Base-by-base conservation (phyloP, 1,140 invertebrate genomes). In the Schlechtendalia chinensis region DNA sequence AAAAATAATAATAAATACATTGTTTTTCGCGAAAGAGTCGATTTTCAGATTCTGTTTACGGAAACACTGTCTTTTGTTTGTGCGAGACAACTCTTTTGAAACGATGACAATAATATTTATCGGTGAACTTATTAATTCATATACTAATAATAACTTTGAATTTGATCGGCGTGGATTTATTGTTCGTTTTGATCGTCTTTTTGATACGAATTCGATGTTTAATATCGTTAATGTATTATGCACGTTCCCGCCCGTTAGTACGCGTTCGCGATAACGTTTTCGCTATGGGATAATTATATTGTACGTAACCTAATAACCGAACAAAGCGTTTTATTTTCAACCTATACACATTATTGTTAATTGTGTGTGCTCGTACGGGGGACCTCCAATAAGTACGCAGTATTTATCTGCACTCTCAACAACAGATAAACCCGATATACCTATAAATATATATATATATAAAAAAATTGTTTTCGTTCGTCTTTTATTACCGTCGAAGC, bases 41-140 rank as follows among this genome's bases (percentile, higher is more conserved):
- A 65, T 17, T 65, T 65, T 17, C 17, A n/a, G 29, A 65, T 65
- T 65, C 61, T 39, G 32, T 65, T 65, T 27, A 65, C 16, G 61
- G 32, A 32, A 39, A 65, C 8, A 39, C 32, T 32, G 61, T 39
- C 29, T 14, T 67, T 67, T 67, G 63, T 67, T 39, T 67, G 3
- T 8, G 32, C 19, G n/a, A 12, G 19, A 67, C 14, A 22, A 45
- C 12, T 67, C 32, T 67, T 67, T 45, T 6, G n/a, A 45, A 67
- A 67, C 19, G n/a, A 67, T 67, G 45, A 45, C 8, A 39, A 39
- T 39, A 45, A 39, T 67, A 67, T 45, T 67, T 67, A 67, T 67
- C 29, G 14, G n/a, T 22, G 32, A 45, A 67, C 63, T n/a, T 45
- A 39, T 39, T 39, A 39, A n/a, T n/a, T n/a, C n/a, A n/a, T n/a